Evolutionary conservation across 2,113 vertebrate genomes (phyloP), one percentile per base, ranked within the genome.

Genomic region (Cavia porcellus): DNA sequence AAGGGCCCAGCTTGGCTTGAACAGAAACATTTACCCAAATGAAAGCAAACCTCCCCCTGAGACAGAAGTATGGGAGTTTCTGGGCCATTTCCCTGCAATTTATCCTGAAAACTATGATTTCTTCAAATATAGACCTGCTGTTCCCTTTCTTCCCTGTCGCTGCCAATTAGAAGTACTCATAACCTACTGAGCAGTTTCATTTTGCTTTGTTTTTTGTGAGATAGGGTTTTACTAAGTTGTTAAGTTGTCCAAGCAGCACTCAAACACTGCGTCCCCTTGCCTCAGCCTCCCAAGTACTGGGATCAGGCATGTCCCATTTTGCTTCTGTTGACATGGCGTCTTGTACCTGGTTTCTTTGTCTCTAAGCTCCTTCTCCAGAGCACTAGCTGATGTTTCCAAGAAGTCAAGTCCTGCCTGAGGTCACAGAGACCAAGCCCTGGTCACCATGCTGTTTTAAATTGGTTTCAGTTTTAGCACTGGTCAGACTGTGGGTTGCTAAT

Each of bases 401-500:
- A 45, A 66, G 45, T 70, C 17, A 2, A 30, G 4, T 38, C n/a
- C 92, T 87, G 28, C 32, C 91, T 70, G 50, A 70, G 75, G 50
- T 90, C 62, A 68, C 64, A 75, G 50, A 96, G 57, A 28, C 70
- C 81, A 89, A 96, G 66, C 80, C 62, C 52, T 79, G 50, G 45
- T n/a, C 42, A 22, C 77, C 20, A 5, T 6, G 17, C 52, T 77
- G n/a, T 35, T 47, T 20, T 1, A 22, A 14, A 14, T 20, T 11
- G 77, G 20, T 93, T 85, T 79, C 45, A 30, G 12, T 30, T 86
- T 62, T n/a, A 75, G 30, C 17, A 13, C 42, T 50, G 38, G 32
- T 38, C 45, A 47, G 38, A 38, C 42, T 81, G 57, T 17, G 30
- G 87, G 89, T 55, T 72, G 42, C 72, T 25, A 74, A 74, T 45